A percentile compares a stretch with the other conserved stretches of the same genome.
These are phyloP conservation scores for Toxotes lorentzi DNA, from an alignment of 2,797 vertebrate genomes.

Conservation along the genomic window DNA sequence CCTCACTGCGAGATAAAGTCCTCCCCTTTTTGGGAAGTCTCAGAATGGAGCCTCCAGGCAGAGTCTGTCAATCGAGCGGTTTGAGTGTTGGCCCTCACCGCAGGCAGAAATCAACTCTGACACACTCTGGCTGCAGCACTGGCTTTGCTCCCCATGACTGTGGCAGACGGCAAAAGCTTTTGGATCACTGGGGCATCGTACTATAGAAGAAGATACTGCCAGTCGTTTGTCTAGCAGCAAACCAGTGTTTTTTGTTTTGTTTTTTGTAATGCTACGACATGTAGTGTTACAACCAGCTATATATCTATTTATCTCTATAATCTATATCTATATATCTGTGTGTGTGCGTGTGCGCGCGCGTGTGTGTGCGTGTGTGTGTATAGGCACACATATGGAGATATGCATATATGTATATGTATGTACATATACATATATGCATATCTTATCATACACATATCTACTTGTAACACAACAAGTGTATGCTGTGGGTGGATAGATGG, in stretches of 20 bases:
- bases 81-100: conserved; percentile 71
- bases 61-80: conserved; percentile 70
- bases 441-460: too few relatives aligned
- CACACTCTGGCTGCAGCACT: conserved; percentile 40
- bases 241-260: not conserved
- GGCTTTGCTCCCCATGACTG: conserved; percentile 41
- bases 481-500: not conserved
- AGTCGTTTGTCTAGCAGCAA: conserved; percentile 23
- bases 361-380: too few relatives aligned
- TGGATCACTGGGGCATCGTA: conserved; percentile 48
- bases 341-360: too few relatives aligned
- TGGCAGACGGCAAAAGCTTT: conserved; percentile 53
- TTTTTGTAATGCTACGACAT: not conserved
- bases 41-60: conserved; percentile 72
- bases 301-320: not conserved
- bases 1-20: conserved; percentile 56
- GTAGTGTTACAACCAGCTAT: not conserved
- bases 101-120: conserved; percentile 77
- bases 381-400: too few relatives aligned
- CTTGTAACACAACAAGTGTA: not conserved
- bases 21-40: conserved; percentile 50
- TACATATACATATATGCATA: too few relatives aligned
- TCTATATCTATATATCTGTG: too few relatives aligned
- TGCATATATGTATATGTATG: too few relatives aligned
- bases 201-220: conserved; percentile 42